Base-by-base conservation (phyloP, 2,797 vertebrate genomes). In the Sebastes vulpes region DNA sequence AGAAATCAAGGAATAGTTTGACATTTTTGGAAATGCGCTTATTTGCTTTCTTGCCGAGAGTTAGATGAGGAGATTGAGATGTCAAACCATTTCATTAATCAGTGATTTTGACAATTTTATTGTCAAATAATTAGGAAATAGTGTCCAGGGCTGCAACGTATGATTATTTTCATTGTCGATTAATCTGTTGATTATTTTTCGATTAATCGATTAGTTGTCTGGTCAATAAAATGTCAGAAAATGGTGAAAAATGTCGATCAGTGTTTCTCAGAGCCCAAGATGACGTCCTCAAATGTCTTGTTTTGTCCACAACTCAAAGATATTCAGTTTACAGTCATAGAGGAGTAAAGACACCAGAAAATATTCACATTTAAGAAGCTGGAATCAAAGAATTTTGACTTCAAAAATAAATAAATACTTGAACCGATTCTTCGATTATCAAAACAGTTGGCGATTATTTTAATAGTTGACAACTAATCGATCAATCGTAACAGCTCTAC, bases 241-340 rank as follows among this genome's bases (percentile, higher is more conserved):
- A 16, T 16, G 38, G 38, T 42, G 38, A 42, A 42, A 42, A 42
- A 16, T 42, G 3, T 29, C 28, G 2, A 29, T 16, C 38, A 42
- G 14, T 42, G 0, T 42, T 42, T 42, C 0, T 0, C 35, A 38
- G 0, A 38, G 35, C 12, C 35, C 35, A 16, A 42, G 38, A 42
- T 42, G 38, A 42, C 3, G 14, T 42, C 38, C 38, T 42, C 14
- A 42, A 6, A 42, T 42, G 38, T 42, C 14, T 16, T 42, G 12
- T 42, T 42, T 42, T 42, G 38, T 42, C 38, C 38, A 42, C 38
- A 42, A 42, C 14, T 16, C 38, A 42, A 42, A 42, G 14, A 42
- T 42, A 42, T 42, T 16, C 38, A 42, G 38, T 42, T 42, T 42
- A 42, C 38, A 0, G 38, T 42, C 38, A 42, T 42, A 42, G 38